Evolutionary conservation across 2,888 invertebrate species (phyloP).

Genomic region (Drosophila multiciliata): DNA sequence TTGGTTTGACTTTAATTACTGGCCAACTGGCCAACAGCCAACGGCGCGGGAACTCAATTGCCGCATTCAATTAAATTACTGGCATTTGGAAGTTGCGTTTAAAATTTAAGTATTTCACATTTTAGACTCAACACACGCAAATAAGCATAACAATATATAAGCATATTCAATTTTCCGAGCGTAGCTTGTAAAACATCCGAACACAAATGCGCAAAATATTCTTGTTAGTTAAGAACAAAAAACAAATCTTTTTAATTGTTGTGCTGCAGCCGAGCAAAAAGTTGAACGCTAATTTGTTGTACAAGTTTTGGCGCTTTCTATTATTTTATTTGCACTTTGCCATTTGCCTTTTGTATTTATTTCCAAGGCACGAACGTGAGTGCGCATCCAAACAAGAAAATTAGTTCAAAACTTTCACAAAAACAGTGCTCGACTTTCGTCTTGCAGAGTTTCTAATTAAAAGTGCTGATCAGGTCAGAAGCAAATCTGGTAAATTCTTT

Average conservation of each 20-base stretch:
- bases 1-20: conserved; percentile 69
- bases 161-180: conserved; percentile 8
- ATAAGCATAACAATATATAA: background rate
- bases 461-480: conserved; percentile 6
- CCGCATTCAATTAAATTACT: conserved; percentile 70
- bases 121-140: conserved; percentile 14
- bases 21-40: conserved; percentile 25
- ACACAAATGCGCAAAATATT: conserved; percentile 39
- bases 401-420: conserved; percentile 70
- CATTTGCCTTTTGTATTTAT: conserved; percentile 18
- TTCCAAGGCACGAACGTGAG: conserved; percentile 24
- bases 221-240: conserved; percentile 39
- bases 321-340: conserved; percentile 29
- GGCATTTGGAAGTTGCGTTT: conserved; percentile 49
- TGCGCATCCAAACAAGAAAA: conserved; percentile 65
- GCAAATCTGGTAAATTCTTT: background rate
- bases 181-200: conserved; percentile 18
- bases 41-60: conserved; percentile 41
- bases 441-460: conserved; percentile 18
- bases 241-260: conserved; percentile 71
- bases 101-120: conserved; percentile 37
- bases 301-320: conserved; percentile 52
- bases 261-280: conserved; percentile 48
- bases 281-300: conserved; percentile 57
- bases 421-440: conserved; percentile 55